Percentiles rank a stretch among this genome's conserved stretches.
These are phyloP conservation scores for Elachura formosa DNA, from an alignment of 2,113 vertebrate species.

Conservation along the genomic window DNA sequence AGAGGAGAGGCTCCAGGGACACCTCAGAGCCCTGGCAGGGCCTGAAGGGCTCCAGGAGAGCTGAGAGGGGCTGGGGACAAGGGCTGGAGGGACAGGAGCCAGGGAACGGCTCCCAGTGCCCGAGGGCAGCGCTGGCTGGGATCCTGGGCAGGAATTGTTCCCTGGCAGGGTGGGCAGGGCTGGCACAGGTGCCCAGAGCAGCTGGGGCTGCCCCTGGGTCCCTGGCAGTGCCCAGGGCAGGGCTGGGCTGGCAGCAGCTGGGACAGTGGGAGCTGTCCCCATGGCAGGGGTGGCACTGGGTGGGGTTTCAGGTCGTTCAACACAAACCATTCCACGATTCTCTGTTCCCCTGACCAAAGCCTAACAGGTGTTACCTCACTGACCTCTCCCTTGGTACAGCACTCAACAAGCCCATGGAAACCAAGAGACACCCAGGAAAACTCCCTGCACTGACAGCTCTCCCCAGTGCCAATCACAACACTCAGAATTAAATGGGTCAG, in stretches of 20 bases:
- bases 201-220: background rate
- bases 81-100: background rate
- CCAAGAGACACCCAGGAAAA: background rate
- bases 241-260: background rate
- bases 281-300: rapidly evolving
- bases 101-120: background rate
- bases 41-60: background rate
- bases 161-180: background rate
- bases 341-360: background rate
- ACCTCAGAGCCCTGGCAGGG: too few relatives aligned
- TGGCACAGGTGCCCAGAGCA: background rate
- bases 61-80: background rate
- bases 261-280: rapidly evolving
- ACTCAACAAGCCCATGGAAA: background rate
- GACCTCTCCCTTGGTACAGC: background rate
- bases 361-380: background rate
- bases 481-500: background rate
- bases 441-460: background rate
- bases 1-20: too few relatives aligned
- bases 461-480: background rate
- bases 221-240: background rate
- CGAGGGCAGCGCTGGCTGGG: background rate
- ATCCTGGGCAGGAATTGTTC: background rate
- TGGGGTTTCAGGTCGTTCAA: rapidly evolving
- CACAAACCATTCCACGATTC: background rate